Percentiles rank a stretch among this genome's conserved stretches.
phyloP scores from a whole-genome alignment of 2,113 vertebrate genomes.

The Uria lomvia region DNA sequence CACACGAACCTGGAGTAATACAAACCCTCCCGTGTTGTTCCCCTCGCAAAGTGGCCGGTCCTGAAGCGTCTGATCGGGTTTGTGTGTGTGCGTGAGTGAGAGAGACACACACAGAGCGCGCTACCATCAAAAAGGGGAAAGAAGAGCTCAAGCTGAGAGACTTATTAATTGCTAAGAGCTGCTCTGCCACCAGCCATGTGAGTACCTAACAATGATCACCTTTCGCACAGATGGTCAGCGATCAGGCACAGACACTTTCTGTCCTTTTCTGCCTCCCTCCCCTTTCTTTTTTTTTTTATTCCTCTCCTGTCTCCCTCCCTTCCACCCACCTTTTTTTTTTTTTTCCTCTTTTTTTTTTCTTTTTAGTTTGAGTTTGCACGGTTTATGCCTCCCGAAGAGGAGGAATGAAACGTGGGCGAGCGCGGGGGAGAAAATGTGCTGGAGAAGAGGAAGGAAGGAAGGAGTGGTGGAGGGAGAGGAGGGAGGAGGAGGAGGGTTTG shows the following conservation, averaged over 20 bases:
- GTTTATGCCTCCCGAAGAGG: slow-evolving; percentile 1
- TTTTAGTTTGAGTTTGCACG: slow-evolving; percentile 16
- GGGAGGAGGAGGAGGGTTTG: neutral
- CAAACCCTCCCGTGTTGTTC: slow-evolving; percentile 62
- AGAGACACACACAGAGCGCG: neutral
- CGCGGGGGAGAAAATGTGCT: slow-evolving; percentile 38
- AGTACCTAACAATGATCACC: slow-evolving; percentile 71
- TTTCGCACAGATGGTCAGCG: slow-evolving; percentile 47
- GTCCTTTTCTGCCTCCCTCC: slow-evolving; percentile 5
- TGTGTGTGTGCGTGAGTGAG: neutral
- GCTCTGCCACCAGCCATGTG: slow-evolving; percentile 72
- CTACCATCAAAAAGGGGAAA: slow-evolving; percentile 34
- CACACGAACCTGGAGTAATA: slow-evolving; percentile 66
- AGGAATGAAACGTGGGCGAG: slow-evolving; percentile 29
- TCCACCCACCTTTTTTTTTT: neutral
- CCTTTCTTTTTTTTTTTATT: neutral
- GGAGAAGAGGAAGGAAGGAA: slow-evolving; percentile 31
- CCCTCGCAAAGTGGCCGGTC: slow-evolving; percentile 68
- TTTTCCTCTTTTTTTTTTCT: neutral
- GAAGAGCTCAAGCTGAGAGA: slow-evolving; percentile 61
- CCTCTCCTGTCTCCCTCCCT: neutral
- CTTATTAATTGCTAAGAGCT: slow-evolving; percentile 55
- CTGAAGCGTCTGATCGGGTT: slow-evolving; percentile 50
- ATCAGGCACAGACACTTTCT: neutral
- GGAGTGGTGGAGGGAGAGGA: slow-evolving; percentile 31